A percentile compares a stretch with the other conserved stretches of the same genome.
phyloP scores from a whole-genome alignment of 2,797 vertebrate genomes.

The Oreochromis mossambicus region DNA sequence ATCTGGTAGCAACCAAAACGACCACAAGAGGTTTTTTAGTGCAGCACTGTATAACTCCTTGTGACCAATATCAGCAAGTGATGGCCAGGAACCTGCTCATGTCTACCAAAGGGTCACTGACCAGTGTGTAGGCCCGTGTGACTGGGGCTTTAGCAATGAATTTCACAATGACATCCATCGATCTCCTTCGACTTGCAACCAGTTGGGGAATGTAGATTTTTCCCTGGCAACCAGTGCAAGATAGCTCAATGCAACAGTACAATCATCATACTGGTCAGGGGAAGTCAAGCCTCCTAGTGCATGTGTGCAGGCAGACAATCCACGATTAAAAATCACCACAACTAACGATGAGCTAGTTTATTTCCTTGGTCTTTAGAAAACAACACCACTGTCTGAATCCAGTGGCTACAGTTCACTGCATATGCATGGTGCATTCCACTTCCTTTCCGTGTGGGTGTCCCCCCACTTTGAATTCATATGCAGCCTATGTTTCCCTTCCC shows the following conservation, averaged over 20 bases:
- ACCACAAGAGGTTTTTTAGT: background rate
- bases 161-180: background rate
- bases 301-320: background rate
- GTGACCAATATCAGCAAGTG: background rate
- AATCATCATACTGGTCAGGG: background rate
- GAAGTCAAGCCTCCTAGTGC: background rate
- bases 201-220: background rate
- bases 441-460: slow-evolving; percentile 5
- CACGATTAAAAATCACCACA: background rate
- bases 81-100: background rate
- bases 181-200: background rate
- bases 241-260: background rate
- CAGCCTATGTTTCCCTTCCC: background rate
- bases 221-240: background rate
- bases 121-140: background rate
- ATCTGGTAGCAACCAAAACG: background rate
- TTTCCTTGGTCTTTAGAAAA: background rate
- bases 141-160: background rate
- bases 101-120: background rate
- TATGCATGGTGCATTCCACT: background rate
- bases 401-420: background rate
- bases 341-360: background rate
- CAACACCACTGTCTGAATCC: background rate
- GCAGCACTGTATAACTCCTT: background rate
- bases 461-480: slow-evolving; percentile 15